A percentile compares a stretch with the other conserved stretches of the same genome.
Conservation (phyloP, 2,113 vertebrate species). For the Cyrtonyx montezumae region DNA sequence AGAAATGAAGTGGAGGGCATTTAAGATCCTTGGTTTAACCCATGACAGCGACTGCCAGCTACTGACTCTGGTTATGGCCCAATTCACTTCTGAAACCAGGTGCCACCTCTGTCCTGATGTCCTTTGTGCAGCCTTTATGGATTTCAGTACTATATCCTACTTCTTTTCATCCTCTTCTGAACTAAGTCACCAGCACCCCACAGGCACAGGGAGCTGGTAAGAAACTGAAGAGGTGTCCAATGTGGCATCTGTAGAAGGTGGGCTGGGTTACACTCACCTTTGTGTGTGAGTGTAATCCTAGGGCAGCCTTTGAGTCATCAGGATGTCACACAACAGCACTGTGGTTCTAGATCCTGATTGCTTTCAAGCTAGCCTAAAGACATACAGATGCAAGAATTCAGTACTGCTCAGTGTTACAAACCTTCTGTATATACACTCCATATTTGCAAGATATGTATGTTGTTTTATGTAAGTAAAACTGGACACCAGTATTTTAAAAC, state of each 20-base stretch:
- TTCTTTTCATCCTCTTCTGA: neutral
- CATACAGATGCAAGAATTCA: neutral
- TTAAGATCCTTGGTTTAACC: neutral
- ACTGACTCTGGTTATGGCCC: neutral
- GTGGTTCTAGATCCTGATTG: neutral
- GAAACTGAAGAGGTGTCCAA: neutral
- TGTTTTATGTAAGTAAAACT: neutral
- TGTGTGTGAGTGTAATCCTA: neutral
- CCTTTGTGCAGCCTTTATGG: neutral
- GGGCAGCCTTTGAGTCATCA: neutral
- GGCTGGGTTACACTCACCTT: neutral
- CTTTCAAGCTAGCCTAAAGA: neutral
- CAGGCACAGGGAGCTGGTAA: neutral
- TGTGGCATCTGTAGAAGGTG: neutral
- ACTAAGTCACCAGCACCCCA: neutral
- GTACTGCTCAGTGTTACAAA: neutral
- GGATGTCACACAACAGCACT: neutral
- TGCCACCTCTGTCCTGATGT: neutral
- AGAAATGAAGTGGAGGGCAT: neutral
- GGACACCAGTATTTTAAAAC: neutral
- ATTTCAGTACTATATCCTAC: neutral
- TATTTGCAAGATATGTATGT: neutral
- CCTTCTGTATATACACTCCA: neutral
- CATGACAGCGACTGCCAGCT: neutral
- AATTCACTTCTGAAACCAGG: neutral